A percentile compares a stretch with the other conserved stretches of the same genome.
These are phyloP conservation scores for Pseudoatta argentina DNA, from an alignment of 1,140 invertebrate species.

Conservation along the genomic window DNA sequence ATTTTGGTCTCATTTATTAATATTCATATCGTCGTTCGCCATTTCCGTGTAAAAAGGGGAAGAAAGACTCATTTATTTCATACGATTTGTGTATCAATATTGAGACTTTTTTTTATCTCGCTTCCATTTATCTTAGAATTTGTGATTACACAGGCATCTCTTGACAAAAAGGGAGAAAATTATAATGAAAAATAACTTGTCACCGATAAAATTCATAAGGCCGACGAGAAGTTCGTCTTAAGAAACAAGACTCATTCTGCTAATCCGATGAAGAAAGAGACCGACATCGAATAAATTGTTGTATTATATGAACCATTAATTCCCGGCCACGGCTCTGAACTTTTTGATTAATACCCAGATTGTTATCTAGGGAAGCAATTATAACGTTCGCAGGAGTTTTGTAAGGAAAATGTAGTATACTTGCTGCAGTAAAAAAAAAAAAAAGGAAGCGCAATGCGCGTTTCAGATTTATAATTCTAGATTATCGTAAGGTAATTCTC, in stretches of 20 bases:
- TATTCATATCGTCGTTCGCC: too few relatives aligned
- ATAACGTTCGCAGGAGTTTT: constrained; percentile 20
- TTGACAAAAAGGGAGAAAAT: not conserved
- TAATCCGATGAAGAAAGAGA: constrained; percentile 35
- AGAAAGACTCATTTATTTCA: not conserved
- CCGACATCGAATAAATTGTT: constrained; percentile 12
- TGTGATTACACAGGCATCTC: not conserved
- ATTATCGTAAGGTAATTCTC: constrained; percentile 10
- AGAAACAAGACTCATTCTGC: constrained; percentile 19
- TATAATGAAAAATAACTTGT: constrained; percentile 43
- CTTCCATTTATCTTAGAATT: not conserved
- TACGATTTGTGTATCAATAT: constrained; percentile 8
- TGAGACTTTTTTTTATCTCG: not conserved
- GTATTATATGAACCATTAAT: constrained; percentile 31
- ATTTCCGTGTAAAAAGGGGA: not conserved
- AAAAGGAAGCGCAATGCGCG: not conserved
- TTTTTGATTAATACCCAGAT: constrained; percentile 5
- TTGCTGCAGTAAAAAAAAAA: not conserved
- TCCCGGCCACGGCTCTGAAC: not conserved
- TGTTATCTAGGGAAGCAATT: constrained; percentile 4
- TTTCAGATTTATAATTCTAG: constrained; percentile 22
- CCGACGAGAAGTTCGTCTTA: not conserved
- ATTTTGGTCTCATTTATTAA: not conserved
- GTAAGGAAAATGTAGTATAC: not conserved
- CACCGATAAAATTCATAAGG: constrained; percentile 41